Percentiles rank a stretch among this genome's conserved stretches.
Evolutionary conservation across 2,888 invertebrate species (phyloP).

Genomic region (Pterobdella sp.): DNA sequence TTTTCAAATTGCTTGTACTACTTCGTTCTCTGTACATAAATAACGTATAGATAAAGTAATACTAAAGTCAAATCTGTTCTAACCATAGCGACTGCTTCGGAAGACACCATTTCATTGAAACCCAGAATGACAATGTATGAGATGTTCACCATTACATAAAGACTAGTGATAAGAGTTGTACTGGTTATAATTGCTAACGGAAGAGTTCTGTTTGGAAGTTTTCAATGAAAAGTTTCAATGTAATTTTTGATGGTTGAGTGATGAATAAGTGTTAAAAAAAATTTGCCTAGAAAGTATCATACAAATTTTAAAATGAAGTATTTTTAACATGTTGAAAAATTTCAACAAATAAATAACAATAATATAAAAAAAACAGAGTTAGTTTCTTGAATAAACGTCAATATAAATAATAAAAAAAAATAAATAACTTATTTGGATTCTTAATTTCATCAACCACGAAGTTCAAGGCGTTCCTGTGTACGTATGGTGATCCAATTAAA

Average conservation of each 20-base stretch:
- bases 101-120: constrained; percentile 34
- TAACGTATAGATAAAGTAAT: too few species aligned
- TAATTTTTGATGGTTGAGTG: not conserved
- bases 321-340: not conserved
- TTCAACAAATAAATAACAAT: not conserved
- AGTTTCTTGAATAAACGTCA: not conserved
- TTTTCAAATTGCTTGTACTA: too few species aligned
- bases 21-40: too few species aligned
- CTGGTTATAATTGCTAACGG: constrained; percentile 81
- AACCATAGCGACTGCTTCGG: constrained; percentile 39
- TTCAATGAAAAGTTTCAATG: not conserved
- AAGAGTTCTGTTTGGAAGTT: too few species aligned
- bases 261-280: not conserved
- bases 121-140: constrained; percentile 38
- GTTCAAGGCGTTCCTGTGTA: constrained; percentile 48
- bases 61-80: too few species aligned
- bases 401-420: not conserved
- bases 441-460: constrained; percentile 49
- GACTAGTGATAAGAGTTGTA: constrained; percentile 75
- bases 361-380: too few species aligned
- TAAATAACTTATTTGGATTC: constrained; percentile 46
- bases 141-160: constrained; percentile 72
- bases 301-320: too few species aligned
- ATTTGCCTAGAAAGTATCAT: too few species aligned
- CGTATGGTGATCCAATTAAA: not conserved